A percentile compares a stretch with the other conserved stretches of the same genome.
Conservation (phyloP, 2,113 vertebrate species). For the Piaya cayana region DNA sequence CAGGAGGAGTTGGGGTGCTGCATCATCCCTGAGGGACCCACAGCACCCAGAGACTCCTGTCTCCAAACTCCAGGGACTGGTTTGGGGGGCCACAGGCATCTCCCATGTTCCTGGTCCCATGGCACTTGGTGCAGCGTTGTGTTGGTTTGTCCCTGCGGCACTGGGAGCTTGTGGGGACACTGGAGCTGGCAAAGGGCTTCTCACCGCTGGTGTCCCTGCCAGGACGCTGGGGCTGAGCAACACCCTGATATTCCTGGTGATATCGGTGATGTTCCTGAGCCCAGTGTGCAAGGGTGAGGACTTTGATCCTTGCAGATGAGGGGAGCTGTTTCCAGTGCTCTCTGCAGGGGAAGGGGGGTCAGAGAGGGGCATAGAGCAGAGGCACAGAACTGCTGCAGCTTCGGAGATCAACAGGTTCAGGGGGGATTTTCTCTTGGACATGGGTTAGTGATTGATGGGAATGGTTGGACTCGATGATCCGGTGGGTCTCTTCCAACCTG, state of each 20-base stretch:
- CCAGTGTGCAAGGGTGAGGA: neutral
- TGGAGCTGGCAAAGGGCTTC: neutral
- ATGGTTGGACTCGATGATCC: too few species aligned
- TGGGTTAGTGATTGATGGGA: too few species aligned
- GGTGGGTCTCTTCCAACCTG: too few species aligned
- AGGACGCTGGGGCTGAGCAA: neutral
- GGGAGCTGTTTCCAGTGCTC: neutral
- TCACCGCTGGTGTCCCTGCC: rapidly evolving
- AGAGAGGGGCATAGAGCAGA: neutral
- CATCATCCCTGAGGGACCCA: neutral
- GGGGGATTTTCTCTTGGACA: rapidly evolving
- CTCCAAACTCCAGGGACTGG: neutral
- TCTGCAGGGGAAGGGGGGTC: neutral
- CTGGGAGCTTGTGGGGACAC: rapidly evolving
- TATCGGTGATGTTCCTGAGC: rapidly evolving
- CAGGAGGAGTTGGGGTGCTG: neutral
- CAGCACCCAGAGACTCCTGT: rapidly evolving
- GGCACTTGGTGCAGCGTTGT: rapidly evolving
- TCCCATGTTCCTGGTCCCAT: rapidly evolving
- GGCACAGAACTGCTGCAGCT: neutral
- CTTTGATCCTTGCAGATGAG: neutral
- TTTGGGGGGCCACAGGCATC: neutral
- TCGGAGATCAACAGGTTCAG: neutral
- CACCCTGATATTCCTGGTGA: neutral
- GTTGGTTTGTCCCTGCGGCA: rapidly evolving